Evolutionary conservation across 2,888 invertebrate genomes (phyloP).

Genomic region (Aplocera efformata): DNA sequence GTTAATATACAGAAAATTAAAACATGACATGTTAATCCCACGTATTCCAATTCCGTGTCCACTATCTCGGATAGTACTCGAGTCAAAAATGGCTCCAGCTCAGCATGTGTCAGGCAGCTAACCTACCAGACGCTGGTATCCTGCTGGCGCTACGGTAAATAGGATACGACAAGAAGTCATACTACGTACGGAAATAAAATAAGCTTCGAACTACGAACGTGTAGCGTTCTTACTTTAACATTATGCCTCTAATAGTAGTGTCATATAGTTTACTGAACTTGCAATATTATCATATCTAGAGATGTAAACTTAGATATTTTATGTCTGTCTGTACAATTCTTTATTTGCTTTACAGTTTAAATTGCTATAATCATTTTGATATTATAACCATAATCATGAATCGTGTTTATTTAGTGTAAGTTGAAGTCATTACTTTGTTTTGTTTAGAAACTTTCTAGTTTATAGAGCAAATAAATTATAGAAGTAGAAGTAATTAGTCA

Average conservation of each 20-base stretch:
- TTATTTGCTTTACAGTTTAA: conserved; percentile 1
- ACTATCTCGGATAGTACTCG: too few species aligned
- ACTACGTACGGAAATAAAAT: too few species aligned
- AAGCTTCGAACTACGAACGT: not conserved
- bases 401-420: not conserved
- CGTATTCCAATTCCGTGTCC: too few species aligned
- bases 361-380: not conserved
- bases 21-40: too few species aligned
- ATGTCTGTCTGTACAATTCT: not conserved
- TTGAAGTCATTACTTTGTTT: not conserved
- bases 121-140: too few species aligned
- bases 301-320: not conserved
- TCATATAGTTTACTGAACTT: conserved; percentile 5
- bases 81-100: too few species aligned
- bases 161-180: too few species aligned
- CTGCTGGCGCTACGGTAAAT: too few species aligned
- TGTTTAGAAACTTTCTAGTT: conserved; percentile 1
- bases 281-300: not conserved
- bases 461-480: too few species aligned
- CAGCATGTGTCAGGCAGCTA: too few species aligned
- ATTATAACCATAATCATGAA: not conserved
- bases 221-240: not conserved
- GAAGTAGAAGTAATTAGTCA: too few species aligned
- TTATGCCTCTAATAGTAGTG: conserved; percentile 1
- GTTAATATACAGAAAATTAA: too few species aligned